Evolutionary conservation across 2,113 vertebrate genomes (phyloP).

Genomic region (Rostratula benghalensis): DNA sequence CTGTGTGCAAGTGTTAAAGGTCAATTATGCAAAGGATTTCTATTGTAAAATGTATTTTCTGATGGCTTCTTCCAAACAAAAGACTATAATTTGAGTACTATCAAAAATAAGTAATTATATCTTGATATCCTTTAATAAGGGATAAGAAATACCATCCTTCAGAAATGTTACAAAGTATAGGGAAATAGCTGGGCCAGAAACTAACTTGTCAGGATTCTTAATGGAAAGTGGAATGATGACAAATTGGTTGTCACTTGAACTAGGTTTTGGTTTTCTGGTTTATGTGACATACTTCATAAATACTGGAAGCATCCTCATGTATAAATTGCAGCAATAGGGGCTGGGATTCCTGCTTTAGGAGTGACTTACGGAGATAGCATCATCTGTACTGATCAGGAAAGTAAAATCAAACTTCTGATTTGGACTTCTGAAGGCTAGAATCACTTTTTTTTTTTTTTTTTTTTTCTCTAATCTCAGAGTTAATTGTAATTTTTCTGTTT

Average conservation of each 20-base stretch:
- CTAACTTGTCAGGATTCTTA: not conserved
- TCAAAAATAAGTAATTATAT: not conserved
- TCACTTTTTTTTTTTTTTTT: not conserved
- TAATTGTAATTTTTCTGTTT: not conserved
- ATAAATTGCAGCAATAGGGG: not conserved
- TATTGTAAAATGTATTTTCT: not conserved
- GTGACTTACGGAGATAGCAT: not conserved
- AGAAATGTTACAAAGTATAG: not conserved
- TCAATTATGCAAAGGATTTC: not conserved
- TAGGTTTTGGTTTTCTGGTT: not conserved
- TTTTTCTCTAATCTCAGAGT: not conserved
- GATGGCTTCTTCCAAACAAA: not conserved
- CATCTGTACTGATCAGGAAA: not conserved
- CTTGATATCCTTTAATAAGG: not conserved
- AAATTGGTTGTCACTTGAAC: not conserved
- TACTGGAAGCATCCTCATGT: fast-evolving
- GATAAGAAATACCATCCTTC: not conserved
- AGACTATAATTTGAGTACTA: not conserved
- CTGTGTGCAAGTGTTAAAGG: not conserved
- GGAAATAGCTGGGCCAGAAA: not conserved
- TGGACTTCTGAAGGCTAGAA: not conserved
- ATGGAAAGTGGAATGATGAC: not conserved
- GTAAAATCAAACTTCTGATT: not conserved
- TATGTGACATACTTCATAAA: not conserved
- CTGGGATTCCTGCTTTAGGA: not conserved